These are phyloP conservation scores for Peromyscus attwateri DNA, from an alignment of 2,797 vertebrate genomes.

Conservation along the genomic window DNA sequence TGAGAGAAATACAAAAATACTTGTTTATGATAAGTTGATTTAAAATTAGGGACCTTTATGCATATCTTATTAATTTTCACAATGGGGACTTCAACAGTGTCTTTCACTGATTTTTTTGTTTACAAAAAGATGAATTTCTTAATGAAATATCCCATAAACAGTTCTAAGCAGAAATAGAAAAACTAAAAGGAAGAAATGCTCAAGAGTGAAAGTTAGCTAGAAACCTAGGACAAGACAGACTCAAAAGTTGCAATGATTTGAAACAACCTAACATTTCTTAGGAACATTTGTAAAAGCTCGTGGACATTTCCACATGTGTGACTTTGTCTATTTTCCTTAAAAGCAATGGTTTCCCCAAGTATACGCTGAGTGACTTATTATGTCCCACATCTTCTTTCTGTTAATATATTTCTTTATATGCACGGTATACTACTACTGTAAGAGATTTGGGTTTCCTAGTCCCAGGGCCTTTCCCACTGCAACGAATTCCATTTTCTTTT, in stretches of 20 bases:
- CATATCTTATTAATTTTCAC: not conserved
- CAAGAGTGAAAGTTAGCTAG: not conserved
- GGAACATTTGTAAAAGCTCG: not conserved
- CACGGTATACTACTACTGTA: not conserved
- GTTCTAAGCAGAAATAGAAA: not conserved
- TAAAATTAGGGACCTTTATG: not conserved
- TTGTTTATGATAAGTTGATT: too few relatives aligned
- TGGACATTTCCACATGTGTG: not conserved
- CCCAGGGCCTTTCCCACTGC: not conserved
- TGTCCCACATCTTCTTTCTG: not conserved
- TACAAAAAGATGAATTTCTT: not conserved
- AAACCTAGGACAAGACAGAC: not conserved
- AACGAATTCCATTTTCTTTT: constrained; percentile 27
- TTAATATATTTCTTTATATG: constrained; percentile 29
- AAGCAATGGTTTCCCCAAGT: constrained; percentile 7
- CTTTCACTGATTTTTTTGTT: not conserved
- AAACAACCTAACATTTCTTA: not conserved
- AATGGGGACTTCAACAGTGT: not conserved
- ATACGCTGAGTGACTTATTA: not conserved
- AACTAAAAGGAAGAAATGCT: not conserved
- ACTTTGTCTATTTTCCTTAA: not conserved
- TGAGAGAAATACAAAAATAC: not conserved
- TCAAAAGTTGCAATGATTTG: not conserved
- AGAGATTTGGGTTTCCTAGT: not conserved
- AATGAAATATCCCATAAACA: not conserved